Percentiles rank a stretch among this genome's conserved stretches.
Conservation (phyloP, 2,113 vertebrate species). For the Hippocampus barbouri region DNA sequence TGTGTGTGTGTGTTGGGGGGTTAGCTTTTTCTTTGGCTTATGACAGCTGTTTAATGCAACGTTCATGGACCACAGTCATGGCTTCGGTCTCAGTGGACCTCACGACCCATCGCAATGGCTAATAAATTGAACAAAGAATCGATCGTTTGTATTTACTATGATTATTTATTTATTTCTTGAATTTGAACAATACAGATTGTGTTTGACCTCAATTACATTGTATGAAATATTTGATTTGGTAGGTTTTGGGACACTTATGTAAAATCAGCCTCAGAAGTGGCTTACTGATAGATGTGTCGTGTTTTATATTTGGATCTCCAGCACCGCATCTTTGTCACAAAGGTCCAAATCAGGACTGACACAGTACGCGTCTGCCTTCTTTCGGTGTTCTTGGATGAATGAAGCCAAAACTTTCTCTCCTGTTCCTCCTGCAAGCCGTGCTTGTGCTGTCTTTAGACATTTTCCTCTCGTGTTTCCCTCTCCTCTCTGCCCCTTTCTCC, state of each 20-base stretch:
- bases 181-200: no score
- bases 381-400: not conserved
- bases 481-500: not conserved
- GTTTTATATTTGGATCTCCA: not conserved
- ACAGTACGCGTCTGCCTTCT: not conserved
- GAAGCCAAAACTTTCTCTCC: not conserved
- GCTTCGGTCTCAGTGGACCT: no score
- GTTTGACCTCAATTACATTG: no score
- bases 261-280: not conserved
- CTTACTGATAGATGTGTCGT: not conserved
- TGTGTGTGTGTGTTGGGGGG: no score
- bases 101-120: no score
- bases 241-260: not conserved
- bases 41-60: no score
- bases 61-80: no score
- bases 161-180: no score
- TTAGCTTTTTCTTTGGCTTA: no score
- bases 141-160: no score
- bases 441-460: not conserved
- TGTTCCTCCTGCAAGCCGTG: not conserved
- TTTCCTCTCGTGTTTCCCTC: not conserved
- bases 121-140: no score
- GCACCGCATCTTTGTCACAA: no score
- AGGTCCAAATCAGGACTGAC: not conserved
- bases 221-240: not conserved